Evolutionary conservation across 2,888 invertebrate species (phyloP).

Genomic region (Caenorhabditis drosophilae): DNA sequence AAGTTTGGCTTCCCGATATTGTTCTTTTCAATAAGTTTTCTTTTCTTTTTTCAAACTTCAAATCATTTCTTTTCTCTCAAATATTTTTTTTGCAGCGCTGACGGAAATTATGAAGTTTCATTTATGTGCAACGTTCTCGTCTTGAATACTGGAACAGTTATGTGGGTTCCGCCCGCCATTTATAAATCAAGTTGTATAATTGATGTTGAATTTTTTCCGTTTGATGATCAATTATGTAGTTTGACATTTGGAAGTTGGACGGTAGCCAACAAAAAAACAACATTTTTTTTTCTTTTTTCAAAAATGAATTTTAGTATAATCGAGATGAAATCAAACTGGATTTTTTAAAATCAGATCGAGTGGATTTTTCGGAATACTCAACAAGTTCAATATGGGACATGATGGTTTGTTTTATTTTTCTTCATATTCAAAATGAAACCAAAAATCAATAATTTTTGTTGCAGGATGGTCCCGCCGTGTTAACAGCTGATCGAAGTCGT

Average conservation of each 20-base stretch:
- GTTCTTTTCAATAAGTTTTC: constrained; percentile 71
- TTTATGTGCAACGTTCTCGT: constrained; percentile 98
- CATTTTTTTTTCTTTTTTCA: no score
- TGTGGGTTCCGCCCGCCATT: constrained; percentile 99
- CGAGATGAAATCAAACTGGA: constrained; percentile 76
- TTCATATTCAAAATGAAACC: background rate
- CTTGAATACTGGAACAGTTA: constrained; percentile 83
- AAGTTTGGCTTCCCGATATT: constrained; percentile 70
- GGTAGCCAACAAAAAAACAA: no score
- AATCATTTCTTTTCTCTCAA: background rate
- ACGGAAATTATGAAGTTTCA: constrained; percentile 98
- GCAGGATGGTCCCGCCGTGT: constrained; percentile 78
- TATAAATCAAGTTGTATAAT: constrained; percentile 98
- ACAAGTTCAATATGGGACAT: constrained; percentile 96
- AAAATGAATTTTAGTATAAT: constrained; percentile 67
- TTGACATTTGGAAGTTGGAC: constrained; percentile 99
- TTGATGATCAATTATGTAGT: constrained; percentile 84
- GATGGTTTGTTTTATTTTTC: constrained; percentile 73
- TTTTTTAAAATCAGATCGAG: constrained; percentile 83
- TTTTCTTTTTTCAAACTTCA: background rate
- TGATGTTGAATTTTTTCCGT: constrained; percentile 69
- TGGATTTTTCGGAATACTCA: constrained; percentile 52
- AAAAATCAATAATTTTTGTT: background rate
- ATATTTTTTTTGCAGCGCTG: constrained; percentile 78
- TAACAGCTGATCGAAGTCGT: constrained; percentile 79